phyloP scores from a whole-genome alignment of 2,113 vertebrate species.

The Spea multiplicata region DNA sequence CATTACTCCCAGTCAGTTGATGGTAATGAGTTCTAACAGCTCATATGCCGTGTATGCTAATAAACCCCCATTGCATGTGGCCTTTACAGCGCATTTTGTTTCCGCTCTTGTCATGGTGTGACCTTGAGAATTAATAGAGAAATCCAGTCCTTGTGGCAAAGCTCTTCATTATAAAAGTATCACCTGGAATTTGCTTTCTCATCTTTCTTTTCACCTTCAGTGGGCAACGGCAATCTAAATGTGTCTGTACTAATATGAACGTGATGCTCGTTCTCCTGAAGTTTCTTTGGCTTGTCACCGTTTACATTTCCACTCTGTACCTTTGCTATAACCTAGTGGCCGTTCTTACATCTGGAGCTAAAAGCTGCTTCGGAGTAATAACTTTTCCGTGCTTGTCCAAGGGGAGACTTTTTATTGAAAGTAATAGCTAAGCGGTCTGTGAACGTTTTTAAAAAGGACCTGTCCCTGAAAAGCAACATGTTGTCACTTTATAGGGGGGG shows the following conservation, averaged over 20 bases:
- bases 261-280: conserved; percentile 33
- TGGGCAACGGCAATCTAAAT: conserved; percentile 42
- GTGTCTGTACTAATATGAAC: conserved; percentile 41
- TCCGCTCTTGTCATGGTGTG: conserved; percentile 24
- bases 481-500: too few relatives aligned
- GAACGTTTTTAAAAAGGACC: too few relatives aligned
- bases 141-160: conserved; percentile 24
- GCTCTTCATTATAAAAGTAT: conserved; percentile 44
- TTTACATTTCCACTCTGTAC: conserved; percentile 16
- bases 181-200: conserved; percentile 46
- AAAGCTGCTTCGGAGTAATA: neutral
- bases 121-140: conserved; percentile 47
- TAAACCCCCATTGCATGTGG: neutral
- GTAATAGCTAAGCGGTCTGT: too few relatives aligned
- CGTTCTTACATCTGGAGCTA: neutral
- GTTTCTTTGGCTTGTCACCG: conserved; percentile 9
- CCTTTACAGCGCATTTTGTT: neutral
- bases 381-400: neutral
- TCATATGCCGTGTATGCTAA: neutral
- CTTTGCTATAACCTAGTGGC: neutral
- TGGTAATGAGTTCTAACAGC: neutral
- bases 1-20: neutral
- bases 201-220: conserved; percentile 46
- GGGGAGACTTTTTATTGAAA: neutral
- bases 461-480: too few relatives aligned